phyloP scores from a whole-genome alignment of 1,140 invertebrate species.

The Archivesica marissinica region DNA sequence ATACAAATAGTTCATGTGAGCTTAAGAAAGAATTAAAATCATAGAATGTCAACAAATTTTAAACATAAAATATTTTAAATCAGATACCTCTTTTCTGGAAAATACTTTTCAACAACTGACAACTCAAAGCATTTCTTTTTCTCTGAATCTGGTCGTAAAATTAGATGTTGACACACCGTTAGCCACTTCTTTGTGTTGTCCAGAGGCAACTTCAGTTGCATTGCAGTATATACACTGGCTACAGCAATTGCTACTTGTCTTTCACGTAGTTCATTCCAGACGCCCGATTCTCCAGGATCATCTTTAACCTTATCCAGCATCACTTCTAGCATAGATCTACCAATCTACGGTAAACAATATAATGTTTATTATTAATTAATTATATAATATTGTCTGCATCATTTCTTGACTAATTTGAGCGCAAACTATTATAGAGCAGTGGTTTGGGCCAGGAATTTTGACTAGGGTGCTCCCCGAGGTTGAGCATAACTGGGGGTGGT shows the following conservation, averaged over 20 bases:
- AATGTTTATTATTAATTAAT: neutral
- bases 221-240: neutral
- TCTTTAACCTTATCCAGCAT: neutral
- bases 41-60: no score
- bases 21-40: no score
- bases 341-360: neutral
- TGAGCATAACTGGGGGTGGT: no score
- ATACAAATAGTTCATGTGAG: no score
- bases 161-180: neutral
- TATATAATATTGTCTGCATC: neutral
- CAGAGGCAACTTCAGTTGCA: neutral
- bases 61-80: no score
- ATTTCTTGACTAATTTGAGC: no score
- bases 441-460: no score
- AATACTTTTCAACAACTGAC: neutral
- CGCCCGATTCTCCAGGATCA: neutral
- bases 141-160: neutral
- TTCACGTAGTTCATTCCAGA: neutral
- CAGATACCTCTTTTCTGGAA: conserved; percentile 6
- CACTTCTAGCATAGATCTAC: neutral
- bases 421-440: no score
- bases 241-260: neutral
- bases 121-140: neutral
- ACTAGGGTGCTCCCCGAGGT: no score
- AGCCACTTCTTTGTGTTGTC: neutral